Evolutionary conservation across 1,140 invertebrate species (phyloP).

Genomic region (Lamellibrachia luymesi): DNA sequence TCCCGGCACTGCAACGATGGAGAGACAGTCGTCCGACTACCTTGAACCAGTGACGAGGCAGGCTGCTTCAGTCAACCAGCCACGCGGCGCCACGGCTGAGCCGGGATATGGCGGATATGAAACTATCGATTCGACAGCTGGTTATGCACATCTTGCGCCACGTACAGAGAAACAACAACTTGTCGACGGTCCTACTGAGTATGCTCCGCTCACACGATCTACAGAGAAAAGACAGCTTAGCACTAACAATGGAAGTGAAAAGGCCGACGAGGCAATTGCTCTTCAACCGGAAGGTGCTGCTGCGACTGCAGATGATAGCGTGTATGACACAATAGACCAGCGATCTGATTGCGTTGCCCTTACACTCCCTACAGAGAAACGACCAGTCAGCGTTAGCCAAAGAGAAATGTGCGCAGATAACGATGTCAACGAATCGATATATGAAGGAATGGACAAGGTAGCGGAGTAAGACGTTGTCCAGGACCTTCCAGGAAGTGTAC

Average conservation of each 20-base stretch:
- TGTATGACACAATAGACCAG: background rate
- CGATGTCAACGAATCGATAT: background rate
- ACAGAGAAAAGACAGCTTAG: background rate
- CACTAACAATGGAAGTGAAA: background rate
- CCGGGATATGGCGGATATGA: background rate
- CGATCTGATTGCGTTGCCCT: background rate
- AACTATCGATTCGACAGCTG: background rate
- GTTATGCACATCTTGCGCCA: background rate
- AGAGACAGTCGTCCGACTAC: background rate
- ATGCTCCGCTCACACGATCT: background rate
- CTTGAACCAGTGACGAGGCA: background rate
- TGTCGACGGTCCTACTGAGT: background rate
- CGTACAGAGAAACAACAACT: background rate
- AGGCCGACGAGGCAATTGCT: background rate
- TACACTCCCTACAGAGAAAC: background rate
- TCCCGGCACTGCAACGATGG: background rate
- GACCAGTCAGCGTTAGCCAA: background rate
- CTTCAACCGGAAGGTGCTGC: background rate
- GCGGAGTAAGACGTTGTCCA: background rate
- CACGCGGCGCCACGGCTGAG: too few species aligned
- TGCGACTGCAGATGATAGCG: too few species aligned
- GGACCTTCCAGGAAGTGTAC: background rate
- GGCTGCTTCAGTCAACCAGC: background rate
- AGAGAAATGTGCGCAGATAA: background rate
- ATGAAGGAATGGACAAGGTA: background rate